A percentile compares a stretch with the other conserved stretches of the same genome.
These are phyloP conservation scores for Synaphobranchus kaupii DNA, from an alignment of 2,797 vertebrate genomes.

Conservation along the genomic window DNA sequence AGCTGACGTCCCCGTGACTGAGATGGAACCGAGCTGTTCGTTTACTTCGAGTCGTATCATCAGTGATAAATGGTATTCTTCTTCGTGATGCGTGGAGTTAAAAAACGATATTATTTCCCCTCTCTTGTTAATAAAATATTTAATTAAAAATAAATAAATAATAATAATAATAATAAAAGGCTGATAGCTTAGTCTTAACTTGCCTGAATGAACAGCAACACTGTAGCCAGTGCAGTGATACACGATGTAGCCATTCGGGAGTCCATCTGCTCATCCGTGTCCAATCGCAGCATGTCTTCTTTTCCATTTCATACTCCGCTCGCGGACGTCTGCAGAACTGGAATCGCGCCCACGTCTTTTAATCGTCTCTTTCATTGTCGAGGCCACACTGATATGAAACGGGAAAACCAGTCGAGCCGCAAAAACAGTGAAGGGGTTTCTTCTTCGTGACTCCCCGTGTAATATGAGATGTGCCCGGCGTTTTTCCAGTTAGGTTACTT, in stretches of 20 bases:
- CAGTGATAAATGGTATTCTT: background rate
- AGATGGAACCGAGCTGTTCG: background rate
- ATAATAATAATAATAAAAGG: background rate
- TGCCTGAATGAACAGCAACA: background rate
- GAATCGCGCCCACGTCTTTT: background rate
- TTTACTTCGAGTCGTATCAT: background rate
- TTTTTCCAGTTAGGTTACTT: constrained; percentile 31
- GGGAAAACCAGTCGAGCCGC: constrained; percentile 31
- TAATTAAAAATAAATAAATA: too few species aligned
- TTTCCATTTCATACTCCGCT: constrained; percentile 3
- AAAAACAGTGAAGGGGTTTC: constrained; percentile 28
- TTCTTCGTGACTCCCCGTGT: constrained; percentile 24
- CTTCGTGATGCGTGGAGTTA: background rate
- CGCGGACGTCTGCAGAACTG: background rate
- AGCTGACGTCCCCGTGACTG: background rate
- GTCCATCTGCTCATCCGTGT: background rate
- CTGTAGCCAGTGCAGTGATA: background rate
- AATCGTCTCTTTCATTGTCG: constrained; percentile 18
- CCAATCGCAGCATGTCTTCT: constrained; percentile 8
- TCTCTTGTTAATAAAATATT: background rate
- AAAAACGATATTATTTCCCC: background rate
- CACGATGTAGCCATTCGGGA: background rate
- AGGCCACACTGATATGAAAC: constrained; percentile 32
- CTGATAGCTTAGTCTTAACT: background rate
- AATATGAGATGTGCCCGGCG: constrained; percentile 35